phyloP scores from a whole-genome alignment of 37 sponge, comb jelly and placozoan genomes.

The Spongilla lacustris region DNA sequence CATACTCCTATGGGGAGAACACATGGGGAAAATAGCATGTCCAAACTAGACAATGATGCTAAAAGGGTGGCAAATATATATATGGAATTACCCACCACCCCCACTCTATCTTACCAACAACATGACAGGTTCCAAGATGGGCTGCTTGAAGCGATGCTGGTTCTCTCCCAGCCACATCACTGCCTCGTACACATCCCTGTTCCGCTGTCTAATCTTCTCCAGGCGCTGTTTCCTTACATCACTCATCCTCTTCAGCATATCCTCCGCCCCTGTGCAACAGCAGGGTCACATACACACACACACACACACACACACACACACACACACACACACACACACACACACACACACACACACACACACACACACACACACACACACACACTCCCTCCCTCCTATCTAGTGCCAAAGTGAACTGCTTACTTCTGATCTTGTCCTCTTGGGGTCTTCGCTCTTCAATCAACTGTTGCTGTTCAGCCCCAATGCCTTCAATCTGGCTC shows the following conservation, averaged over 20 bases:
- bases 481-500: constrained; percentile 6
- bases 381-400: neutral
- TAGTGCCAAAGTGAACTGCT: neutral
- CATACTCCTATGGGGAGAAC: too few relatives aligned
- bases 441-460: constrained; percentile 4
- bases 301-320: neutral
- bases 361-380: neutral
- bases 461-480: constrained; percentile 8
- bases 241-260: constrained; percentile 63
- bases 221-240: constrained; percentile 76
- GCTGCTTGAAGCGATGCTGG: constrained; percentile 75
- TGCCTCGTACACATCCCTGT: constrained; percentile 71
- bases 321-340: neutral
- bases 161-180: constrained; percentile 90
- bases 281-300: neutral
- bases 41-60: too few relatives aligned
- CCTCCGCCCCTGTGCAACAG: constrained; percentile 27
- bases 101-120: constrained; percentile 42
- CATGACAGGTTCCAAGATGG: constrained; percentile 86
- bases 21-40: too few relatives aligned
- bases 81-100: too few relatives aligned
- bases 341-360: neutral
- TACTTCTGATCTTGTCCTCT: constrained; percentile 10
- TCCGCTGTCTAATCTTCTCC: constrained; percentile 53
- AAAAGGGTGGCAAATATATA: too few relatives aligned